These are phyloP conservation scores for Leucozona laternaria DNA, from an alignment of 2,888 invertebrate genomes.

Conservation along the genomic window DNA sequence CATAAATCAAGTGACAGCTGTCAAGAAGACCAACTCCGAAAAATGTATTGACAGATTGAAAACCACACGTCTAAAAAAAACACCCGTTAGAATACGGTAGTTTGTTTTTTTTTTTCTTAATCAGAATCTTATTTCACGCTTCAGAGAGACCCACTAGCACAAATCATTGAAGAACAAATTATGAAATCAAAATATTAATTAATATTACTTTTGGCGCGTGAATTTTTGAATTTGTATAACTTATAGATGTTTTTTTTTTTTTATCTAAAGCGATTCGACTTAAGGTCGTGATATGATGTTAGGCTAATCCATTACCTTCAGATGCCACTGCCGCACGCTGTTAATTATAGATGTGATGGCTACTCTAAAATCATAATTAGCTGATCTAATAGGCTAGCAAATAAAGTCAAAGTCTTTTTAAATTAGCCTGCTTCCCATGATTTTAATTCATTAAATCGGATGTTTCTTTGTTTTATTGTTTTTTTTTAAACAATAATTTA, in stretches of 20 bases:
- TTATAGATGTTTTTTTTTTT: too few relatives aligned
- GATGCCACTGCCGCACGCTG: background rate
- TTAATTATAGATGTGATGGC: background rate
- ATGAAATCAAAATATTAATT: background rate
- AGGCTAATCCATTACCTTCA: conserved; percentile 46
- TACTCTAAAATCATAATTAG: conserved; percentile 6
- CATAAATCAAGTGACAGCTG: too few relatives aligned
- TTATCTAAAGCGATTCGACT: conserved; percentile 14
- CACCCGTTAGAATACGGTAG: too few relatives aligned
- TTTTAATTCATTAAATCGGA: background rate
- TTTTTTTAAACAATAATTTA: background rate
- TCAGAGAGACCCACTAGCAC: background rate
- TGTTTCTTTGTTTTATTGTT: conserved; percentile 26
- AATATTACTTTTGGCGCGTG: too few relatives aligned
- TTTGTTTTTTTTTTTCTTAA: background rate
- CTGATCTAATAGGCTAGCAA: conserved; percentile 20
- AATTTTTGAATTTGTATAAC: too few relatives aligned
- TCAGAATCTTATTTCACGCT: background rate
- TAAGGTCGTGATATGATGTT: conserved; percentile 43
- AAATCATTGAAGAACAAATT: background rate
- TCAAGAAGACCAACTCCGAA: too few relatives aligned
- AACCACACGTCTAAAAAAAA: too few relatives aligned
- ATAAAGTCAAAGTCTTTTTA: conserved; percentile 7
- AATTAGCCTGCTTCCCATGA: conserved; percentile 23
- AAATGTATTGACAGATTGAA: too few relatives aligned